A percentile compares a stretch with the other conserved stretches of the same genome.
Evolutionary conservation across 2,797 vertebrate genomes (phyloP).

Genomic region (Sebastes vulpes): DNA sequence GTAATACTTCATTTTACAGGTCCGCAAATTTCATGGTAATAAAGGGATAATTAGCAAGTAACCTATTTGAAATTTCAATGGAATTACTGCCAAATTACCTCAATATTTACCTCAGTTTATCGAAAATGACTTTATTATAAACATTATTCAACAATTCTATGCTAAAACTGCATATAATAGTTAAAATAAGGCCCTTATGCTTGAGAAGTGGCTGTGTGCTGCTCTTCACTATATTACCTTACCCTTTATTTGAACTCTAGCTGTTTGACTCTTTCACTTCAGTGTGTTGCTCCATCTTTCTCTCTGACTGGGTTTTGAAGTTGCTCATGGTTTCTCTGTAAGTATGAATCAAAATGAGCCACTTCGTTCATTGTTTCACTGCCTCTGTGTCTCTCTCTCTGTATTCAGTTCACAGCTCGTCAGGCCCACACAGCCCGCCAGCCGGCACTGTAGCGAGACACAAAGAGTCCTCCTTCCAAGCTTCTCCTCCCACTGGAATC

Average conservation of each 20-base stretch:
- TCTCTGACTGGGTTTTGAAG: background rate
- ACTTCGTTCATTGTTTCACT: conserved; percentile 14
- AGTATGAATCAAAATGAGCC: background rate
- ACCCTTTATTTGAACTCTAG: background rate
- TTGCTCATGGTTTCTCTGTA: background rate
- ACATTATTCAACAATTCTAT: no score
- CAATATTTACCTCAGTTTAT: no score
- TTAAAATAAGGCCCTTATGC: no score
- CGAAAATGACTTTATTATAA: no score
- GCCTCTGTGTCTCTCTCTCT: conserved; percentile 25
- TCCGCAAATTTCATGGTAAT: no score
- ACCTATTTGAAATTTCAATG: no score
- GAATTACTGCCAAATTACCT: no score
- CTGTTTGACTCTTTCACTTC: background rate
- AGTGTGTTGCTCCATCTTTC: background rate
- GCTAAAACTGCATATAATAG: no score
- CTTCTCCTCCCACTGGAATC: conserved; percentile 49
- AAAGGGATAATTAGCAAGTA: no score
- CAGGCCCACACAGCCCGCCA: conserved; percentile 49
- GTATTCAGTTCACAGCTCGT: conserved; percentile 63
- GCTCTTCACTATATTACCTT: no score
- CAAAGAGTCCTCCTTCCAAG: conserved; percentile 40
- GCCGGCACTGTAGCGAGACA: conserved; percentile 29
- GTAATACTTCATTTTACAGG: no score
- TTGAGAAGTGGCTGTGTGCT: no score